A percentile compares a stretch with the other conserved stretches of the same genome.
Evolutionary conservation across 2,113 vertebrate genomes (phyloP).

Genomic region (Tylochromis polylepis): DNA sequence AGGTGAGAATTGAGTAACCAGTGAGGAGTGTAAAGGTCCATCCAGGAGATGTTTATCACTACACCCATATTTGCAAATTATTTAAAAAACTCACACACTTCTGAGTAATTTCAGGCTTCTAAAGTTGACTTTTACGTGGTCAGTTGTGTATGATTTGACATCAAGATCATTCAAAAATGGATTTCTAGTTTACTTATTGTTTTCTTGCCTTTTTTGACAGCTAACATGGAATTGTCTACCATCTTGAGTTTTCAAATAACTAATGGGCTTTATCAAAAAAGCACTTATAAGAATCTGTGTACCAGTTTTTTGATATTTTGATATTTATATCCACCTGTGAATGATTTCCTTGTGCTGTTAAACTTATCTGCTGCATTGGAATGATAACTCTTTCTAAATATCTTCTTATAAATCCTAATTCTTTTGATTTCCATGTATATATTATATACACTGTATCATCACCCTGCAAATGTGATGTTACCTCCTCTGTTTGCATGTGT

Average conservation of each 20-base stretch:
- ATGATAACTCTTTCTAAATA: not conserved
- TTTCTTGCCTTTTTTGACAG: not conserved
- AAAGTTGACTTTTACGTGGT: not conserved
- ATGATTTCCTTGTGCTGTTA: not conserved
- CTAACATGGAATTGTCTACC: not conserved
- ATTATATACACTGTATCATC: not conserved
- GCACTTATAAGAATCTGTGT: not conserved
- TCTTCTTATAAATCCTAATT: not conserved
- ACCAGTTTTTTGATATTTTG: not conserved
- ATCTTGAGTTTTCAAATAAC: not conserved
- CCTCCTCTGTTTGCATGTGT: not conserved
- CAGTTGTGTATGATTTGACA: not conserved
- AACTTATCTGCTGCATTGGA: not conserved
- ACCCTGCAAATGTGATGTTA: not conserved
- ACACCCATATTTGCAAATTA: not conserved
- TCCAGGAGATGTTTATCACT: not conserved
- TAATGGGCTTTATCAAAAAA: not conserved
- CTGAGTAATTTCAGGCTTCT: not conserved
- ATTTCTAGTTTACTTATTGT: not conserved
- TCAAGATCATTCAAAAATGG: not conserved
- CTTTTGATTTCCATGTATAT: not conserved
- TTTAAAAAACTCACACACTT: not conserved
- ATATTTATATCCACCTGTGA: not conserved
- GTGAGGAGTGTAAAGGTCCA: not conserved
- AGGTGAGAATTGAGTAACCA: not conserved